Evolutionary conservation across 2,888 invertebrate species (phyloP), one percentile per base, ranked within the genome.

Genomic region (Ectobius pallidus): DNA sequence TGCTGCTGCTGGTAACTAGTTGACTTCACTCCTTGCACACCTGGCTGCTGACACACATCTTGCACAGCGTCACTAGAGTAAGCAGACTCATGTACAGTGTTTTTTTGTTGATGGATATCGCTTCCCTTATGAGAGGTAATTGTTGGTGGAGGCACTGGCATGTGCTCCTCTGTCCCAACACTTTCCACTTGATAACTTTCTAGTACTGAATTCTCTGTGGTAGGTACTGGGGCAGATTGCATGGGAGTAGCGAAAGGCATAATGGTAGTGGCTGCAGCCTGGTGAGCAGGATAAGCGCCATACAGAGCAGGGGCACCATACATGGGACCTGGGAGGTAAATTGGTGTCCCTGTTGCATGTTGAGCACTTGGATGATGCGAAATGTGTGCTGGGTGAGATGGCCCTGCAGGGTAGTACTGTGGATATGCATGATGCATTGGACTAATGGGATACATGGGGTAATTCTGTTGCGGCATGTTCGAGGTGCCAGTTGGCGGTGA

Each of bases 291-390:
- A 44, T 68, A 72, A 14, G 68, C 20, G 25, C 39, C 46, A 39
- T 72, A 72, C 25, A 72, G 30, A 6, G 69, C 39, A 34, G 49
- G 4, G 7, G 34, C 6, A 34, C 34, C 11, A 11, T 34, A 34
- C 27, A 25, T 3, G 2, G 65, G 46, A n/a, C 70, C 30, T 14
- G 73, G 71, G 52, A 86, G 85, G 79, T 86, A 86, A 4, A 87
- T 79, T 0, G 87, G 87, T 1, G 86, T 85, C 6, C 87, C 87
- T 76, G 87, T 86, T 3, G 86, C 87, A 75, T 86, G 85, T 39
- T 86, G 85, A 0, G 86, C 85, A 6, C 73, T 74, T 25, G 78
- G 77, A 49, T 77, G 76, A 44, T 75, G 69, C n/a, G 70, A 20
- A 4, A 69, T 49, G 20, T 71, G 71, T n/a, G 52, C 25, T 3